A percentile compares a stretch with the other conserved stretches of the same genome.
phyloP scores from a whole-genome alignment of 1,140 invertebrate species.

The Scaptomyza pallida region DNA sequence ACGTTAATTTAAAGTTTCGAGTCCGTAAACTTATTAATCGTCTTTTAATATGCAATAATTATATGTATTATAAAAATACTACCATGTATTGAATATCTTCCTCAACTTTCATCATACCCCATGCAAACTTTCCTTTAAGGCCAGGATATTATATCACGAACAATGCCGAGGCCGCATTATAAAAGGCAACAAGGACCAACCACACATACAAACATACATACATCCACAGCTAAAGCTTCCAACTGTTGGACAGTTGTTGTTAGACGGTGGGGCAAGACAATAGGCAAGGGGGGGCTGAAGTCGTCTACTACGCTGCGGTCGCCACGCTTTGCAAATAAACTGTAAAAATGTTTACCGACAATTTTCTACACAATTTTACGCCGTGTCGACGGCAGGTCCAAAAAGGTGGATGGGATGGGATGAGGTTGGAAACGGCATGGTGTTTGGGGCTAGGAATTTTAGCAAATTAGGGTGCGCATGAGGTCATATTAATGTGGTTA shows the following conservation, averaged over 20 bases:
- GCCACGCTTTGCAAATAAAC: slow-evolving; percentile 71
- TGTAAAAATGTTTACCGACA: slow-evolving; percentile 82
- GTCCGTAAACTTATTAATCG: too few species aligned
- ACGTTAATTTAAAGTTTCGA: too few species aligned
- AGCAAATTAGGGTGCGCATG: slow-evolving; percentile 81
- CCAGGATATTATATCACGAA: slow-evolving; percentile 39
- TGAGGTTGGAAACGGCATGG: not conserved
- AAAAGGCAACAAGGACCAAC: slow-evolving; percentile 57
- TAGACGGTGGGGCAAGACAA: not conserved
- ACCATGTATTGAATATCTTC: too few species aligned
- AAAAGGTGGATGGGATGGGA: too few species aligned
- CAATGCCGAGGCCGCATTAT: slow-evolving; percentile 47
- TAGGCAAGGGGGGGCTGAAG: not conserved
- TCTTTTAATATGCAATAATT: too few species aligned
- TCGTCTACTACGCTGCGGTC: slow-evolving; percentile 46
- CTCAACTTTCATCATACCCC: not conserved
- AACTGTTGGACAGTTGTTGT: slow-evolving; percentile 33
- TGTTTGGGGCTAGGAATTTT: slow-evolving; percentile 61
- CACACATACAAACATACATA: slow-evolving; percentile 14
- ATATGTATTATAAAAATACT: too few species aligned
- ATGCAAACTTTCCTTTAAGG: too few species aligned
- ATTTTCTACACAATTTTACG: slow-evolving; percentile 82
- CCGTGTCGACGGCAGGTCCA: slow-evolving; percentile 43
- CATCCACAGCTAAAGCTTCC: slow-evolving; percentile 22
- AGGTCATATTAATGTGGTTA: slow-evolving; percentile 82